Percentiles rank a stretch among this genome's conserved stretches.
Evolutionary conservation across 2,888 invertebrate genomes (phyloP).

Genomic region (Rhagonycha fulva): DNA sequence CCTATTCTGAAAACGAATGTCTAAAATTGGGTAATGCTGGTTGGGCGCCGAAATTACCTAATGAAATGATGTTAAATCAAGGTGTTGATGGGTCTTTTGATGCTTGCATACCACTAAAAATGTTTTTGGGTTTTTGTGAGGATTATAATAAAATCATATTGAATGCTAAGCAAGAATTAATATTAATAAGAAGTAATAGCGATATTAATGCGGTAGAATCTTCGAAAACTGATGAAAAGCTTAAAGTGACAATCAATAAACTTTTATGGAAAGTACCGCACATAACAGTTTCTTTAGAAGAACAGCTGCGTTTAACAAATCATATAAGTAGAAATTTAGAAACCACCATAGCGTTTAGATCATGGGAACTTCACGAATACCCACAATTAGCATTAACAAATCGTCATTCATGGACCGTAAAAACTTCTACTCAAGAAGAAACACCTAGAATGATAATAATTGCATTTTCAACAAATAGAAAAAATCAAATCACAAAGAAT

Average conservation of each 20-base stretch:
- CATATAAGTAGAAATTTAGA: slow-evolving; percentile 12
- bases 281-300: too few relatives aligned
- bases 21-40: slow-evolving; percentile 37
- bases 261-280: neutral
- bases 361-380: slow-evolving; percentile 48
- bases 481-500: slow-evolving; percentile 38
- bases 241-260: slow-evolving; percentile 23
- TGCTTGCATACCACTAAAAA: slow-evolving; percentile 9
- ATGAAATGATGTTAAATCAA: neutral
- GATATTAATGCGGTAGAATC: neutral
- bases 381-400: slow-evolving; percentile 43
- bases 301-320: neutral
- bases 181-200: slow-evolving; percentile 35
- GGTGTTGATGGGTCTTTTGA: slow-evolving; percentile 32
- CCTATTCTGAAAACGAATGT: slow-evolving; percentile 37
- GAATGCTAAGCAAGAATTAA: slow-evolving; percentile 32
- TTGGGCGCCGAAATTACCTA: slow-evolving; percentile 21
- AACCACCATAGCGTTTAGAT: slow-evolving; percentile 38
- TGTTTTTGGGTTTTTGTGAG: slow-evolving; percentile 45
- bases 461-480: slow-evolving; percentile 48
- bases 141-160: slow-evolving; percentile 48
- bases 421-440: slow-evolving; percentile 43
- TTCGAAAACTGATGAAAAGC: slow-evolving; percentile 37
- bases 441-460: slow-evolving; percentile 49
- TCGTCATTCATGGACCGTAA: slow-evolving; percentile 44